Base-by-base conservation (phyloP, 2,797 vertebrate species). In the Craterocephalus amniculus region DNA sequence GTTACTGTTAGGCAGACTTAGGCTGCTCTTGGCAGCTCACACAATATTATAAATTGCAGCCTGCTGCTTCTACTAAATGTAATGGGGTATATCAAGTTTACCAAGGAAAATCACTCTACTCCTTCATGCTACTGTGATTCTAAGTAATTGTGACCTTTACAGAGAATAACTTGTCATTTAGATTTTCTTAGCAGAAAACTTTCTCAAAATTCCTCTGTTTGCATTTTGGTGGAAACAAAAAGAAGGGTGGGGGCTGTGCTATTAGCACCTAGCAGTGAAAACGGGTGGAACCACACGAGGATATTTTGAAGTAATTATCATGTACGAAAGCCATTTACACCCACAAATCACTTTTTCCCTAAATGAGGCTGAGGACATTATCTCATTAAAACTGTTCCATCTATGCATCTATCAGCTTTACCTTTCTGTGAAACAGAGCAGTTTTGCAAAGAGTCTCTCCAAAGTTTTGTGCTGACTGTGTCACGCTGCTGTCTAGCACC, bases 121-220 rank as follows among this genome's bases (percentile, higher is more conserved):
- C 63, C 72, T 80, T 89, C 79, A 85, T 83, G 81, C 76, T 66
- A 64, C 72, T 69, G 70, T 83, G 85, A 87, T 80, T 88, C 56
- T 63, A 85, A 86, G 78, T 76, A 81, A 88, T 80, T 74, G 74
- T 87, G 88, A 90, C 90, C 89, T 93, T 91, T 92, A 58, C 32
- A 63, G 76, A 83, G 81, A 89, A 72, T 82, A 79, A 81, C 82
- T 86, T 75, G 65, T 89, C 80, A 82, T 85, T 85, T 83, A 65
- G 65, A 78, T 83, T 79, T 85, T 78, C 66, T 85, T 64, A 64
- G 70, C 64, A 12, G 58, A 78, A 83, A 84, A 85, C 76, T 77
- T 86, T 71, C 36, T 60, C 48, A 57, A 36, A 52, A 86, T 72
- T 79, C 51, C 45, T 71, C 49, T 58, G 8, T 62, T 51, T 72